Percentiles rank a stretch among this genome's conserved stretches.
Evolutionary conservation across 1,140 invertebrate species (phyloP).

Genomic region (Drosophila erecta): DNA sequence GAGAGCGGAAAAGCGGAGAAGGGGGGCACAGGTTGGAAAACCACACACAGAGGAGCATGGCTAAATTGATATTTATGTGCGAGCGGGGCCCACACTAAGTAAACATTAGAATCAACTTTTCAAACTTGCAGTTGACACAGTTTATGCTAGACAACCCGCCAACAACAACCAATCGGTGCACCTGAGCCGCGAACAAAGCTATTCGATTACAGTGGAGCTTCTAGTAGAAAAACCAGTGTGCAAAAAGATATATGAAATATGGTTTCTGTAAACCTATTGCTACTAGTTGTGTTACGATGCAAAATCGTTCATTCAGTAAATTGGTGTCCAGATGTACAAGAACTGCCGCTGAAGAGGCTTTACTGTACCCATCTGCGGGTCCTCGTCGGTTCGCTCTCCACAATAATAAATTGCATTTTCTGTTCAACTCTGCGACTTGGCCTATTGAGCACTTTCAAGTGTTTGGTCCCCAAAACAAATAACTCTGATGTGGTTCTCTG

Average conservation of each 20-base stretch:
- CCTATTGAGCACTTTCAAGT: conserved; percentile 67
- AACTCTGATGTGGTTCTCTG: conserved; percentile 26
- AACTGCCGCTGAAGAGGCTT: too few species aligned
- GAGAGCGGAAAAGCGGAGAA: neutral
- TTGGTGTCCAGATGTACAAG: too few species aligned
- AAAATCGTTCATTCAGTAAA: too few species aligned
- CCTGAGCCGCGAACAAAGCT: conserved; percentile 43
- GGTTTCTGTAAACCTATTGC: too few species aligned
- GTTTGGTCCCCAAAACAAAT: conserved; percentile 65
- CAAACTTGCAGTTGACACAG: conserved; percentile 78
- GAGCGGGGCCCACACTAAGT: conserved; percentile 56
- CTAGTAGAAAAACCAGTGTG: neutral
- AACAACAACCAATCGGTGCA: conserved; percentile 47
- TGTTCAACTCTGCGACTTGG: conserved; percentile 32
- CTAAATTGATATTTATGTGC: conserved; percentile 60
- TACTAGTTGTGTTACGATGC: too few species aligned
- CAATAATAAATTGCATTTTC: conserved; percentile 74
- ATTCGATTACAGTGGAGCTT: conserved; percentile 11
- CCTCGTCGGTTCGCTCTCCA: conserved; percentile 25
- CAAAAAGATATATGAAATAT: too few species aligned
- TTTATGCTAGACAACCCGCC: conserved; percentile 47
- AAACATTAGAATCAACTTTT: conserved; percentile 79
- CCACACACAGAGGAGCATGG: conserved; percentile 56
- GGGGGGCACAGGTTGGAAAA: conserved; percentile 5
- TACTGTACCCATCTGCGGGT: conserved; percentile 26